Evolutionary conservation across 2,888 invertebrate species (phyloP), one percentile per base, ranked within the genome.

Genomic region (Automeris io): DNA sequence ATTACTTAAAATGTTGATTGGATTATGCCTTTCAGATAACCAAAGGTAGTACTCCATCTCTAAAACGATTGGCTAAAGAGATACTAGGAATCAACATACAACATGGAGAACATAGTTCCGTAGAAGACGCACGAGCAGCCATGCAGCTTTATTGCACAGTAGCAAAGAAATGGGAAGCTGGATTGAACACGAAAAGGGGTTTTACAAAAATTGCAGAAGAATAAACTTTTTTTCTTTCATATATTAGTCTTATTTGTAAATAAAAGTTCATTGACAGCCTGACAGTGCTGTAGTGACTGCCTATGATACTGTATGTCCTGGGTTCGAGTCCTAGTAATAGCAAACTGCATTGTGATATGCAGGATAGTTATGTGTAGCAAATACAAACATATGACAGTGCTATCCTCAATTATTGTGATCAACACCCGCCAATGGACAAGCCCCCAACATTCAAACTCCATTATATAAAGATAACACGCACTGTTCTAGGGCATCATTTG

Each of bases 11-110:
- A n/a, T n/a, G n/a, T n/a, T n/a, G n/a, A n/a, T n/a, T n/a, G n/a
- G n/a, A n/a, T n/a, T n/a, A n/a, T n/a, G n/a, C n/a, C 8, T 70
- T 57, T 6, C 75, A 87, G 87, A 64, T 87, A 11, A 79, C 90
- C 0, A 89, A 90, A 57, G 93, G 94, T 4, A 88, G 88, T 35
- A 94, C 92, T 0, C 97, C 97, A 0, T 94, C 95, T 1, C 79
- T 98, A 6, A 97, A 95, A 60, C 90, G 90, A 6, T 76, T 98
- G 2, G 90, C 94, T 0, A 83, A 89, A 42, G 90, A 91, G 46
- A 81, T 96, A 8, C 88, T 98, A 0, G 92, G 92, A 1, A 88
- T 92, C 6, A 90, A 91, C 12, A 95, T 97, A 37, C 97, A 97
- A 63, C 82, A 87, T 0, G 96, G 96, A 0, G 96, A 96, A 66